Evolutionary conservation across 2,888 invertebrate species (phyloP).

Genomic region (Apamea monoglypha): DNA sequence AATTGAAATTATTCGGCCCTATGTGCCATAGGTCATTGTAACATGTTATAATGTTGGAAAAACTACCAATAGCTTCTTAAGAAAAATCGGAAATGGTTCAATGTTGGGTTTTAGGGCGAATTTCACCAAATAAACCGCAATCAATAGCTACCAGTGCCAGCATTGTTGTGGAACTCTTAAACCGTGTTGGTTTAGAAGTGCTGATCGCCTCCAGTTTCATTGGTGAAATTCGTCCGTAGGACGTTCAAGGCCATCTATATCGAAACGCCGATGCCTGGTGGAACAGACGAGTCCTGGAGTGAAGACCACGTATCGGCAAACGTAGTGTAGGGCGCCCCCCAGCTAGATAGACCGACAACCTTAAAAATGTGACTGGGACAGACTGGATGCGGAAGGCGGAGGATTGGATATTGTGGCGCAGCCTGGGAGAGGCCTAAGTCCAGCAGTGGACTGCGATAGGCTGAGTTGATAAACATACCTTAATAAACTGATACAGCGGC

Average conservation of each 20-base stretch:
- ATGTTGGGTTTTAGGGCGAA: not conserved
- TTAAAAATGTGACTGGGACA: too few relatives aligned
- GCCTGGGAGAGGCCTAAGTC: too few relatives aligned
- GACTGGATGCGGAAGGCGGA: too few relatives aligned
- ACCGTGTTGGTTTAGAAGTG: too few relatives aligned
- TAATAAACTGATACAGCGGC: conserved; percentile 84
- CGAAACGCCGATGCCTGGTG: too few relatives aligned
- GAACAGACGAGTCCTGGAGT: too few relatives aligned
- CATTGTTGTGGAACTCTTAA: not conserved
- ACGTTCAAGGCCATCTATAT: too few relatives aligned
- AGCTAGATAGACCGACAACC: too few relatives aligned
- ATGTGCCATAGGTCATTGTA: not conserved
- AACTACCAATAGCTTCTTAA: not conserved
- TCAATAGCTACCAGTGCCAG: not conserved
- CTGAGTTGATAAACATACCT: conserved; percentile 71
- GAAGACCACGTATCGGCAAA: too few relatives aligned
- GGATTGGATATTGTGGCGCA: too few relatives aligned
- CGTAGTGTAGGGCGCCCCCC: too few relatives aligned
- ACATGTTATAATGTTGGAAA: not conserved
- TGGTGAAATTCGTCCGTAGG: not conserved
- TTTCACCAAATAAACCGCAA: not conserved
- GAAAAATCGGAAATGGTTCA: not conserved
- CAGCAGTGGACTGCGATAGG: not conserved
- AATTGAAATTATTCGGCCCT: not conserved
- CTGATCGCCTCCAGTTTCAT: not conserved